phyloP scores from a whole-genome alignment of 2,888 invertebrate genomes.

The Agrochola litura region DNA sequence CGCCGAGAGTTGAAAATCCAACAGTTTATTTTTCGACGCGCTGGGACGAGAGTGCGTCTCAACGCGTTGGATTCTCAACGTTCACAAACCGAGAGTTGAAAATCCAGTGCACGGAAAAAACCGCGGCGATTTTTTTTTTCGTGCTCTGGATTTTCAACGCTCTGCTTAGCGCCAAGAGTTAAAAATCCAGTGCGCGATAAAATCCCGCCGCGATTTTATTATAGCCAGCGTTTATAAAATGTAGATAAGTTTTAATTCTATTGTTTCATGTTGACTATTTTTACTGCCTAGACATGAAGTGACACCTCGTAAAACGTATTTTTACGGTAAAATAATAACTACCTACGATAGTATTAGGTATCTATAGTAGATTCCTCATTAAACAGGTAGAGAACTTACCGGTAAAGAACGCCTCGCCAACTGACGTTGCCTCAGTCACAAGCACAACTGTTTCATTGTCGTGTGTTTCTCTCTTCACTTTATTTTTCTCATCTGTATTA shows the following conservation, averaged over 20 bases:
- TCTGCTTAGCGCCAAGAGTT: too few species aligned
- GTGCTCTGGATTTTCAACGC: too few species aligned
- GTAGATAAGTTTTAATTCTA: conserved; percentile 34
- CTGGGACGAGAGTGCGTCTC: too few species aligned
- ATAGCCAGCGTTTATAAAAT: too few species aligned
- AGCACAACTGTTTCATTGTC: conserved; percentile 56
- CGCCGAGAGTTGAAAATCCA: too few species aligned
- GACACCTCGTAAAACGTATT: conserved; percentile 9
- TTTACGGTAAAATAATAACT: background rate
- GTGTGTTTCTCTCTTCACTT: conserved; percentile 70
- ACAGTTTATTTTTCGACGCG: too few species aligned
- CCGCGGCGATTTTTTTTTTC: too few species aligned
- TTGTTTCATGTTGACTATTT: conserved; percentile 35
- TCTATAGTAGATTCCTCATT: background rate
- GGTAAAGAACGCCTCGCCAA: conserved; percentile 65
- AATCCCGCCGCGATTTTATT: too few species aligned
- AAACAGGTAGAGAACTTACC: conserved; percentile 66
- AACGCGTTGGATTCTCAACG: too few species aligned
- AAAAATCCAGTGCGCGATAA: too few species aligned
- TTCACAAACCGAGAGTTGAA: too few species aligned
- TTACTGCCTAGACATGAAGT: background rate
- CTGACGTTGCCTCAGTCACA: conserved; percentile 54
- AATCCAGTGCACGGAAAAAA: too few species aligned
- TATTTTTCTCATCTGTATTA: conserved; percentile 48
- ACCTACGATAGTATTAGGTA: background rate